Conservation (phyloP, 2,888 invertebrate species). For the Digitonthophagus gazella region DNA sequence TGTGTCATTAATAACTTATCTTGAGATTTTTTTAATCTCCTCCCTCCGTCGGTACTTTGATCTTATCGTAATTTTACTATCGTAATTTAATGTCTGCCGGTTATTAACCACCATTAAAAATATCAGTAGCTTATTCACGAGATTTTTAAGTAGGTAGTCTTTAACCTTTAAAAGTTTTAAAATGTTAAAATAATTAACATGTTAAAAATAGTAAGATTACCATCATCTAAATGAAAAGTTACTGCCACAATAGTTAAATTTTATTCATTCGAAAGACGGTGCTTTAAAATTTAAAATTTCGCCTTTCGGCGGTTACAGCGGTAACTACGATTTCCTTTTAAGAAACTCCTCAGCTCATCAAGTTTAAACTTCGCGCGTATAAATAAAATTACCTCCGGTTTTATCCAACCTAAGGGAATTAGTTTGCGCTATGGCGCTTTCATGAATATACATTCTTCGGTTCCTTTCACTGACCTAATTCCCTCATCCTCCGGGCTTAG, state of each 20-base stretch:
- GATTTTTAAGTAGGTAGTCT: not conserved
- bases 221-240: too few relatives aligned
- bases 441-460: conserved; percentile 14
- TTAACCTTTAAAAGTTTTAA: not conserved
- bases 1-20: not conserved
- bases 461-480: conserved; percentile 15
- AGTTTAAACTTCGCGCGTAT: not conserved
- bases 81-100: not conserved
- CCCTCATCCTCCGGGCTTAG: conserved; percentile 2
- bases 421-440: not conserved
- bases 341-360: not conserved
- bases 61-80: not conserved
- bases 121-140: not conserved
- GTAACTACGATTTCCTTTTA: not conserved
- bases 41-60: not conserved
- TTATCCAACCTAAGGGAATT: conserved; percentile 4
- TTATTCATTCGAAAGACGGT: too few relatives aligned
- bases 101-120: not conserved
- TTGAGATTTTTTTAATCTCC: not conserved
- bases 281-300: too few relatives aligned
- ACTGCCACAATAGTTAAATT: too few relatives aligned
- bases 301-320: not conserved
- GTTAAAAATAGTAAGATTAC: too few relatives aligned
- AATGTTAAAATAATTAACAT: too few relatives aligned
- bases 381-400: not conserved